A percentile compares a stretch with the other conserved stretches of the same genome.
These are phyloP conservation scores for Charaxes varanes DNA, from an alignment of 1,140 invertebrate genomes.

Conservation along the genomic window DNA sequence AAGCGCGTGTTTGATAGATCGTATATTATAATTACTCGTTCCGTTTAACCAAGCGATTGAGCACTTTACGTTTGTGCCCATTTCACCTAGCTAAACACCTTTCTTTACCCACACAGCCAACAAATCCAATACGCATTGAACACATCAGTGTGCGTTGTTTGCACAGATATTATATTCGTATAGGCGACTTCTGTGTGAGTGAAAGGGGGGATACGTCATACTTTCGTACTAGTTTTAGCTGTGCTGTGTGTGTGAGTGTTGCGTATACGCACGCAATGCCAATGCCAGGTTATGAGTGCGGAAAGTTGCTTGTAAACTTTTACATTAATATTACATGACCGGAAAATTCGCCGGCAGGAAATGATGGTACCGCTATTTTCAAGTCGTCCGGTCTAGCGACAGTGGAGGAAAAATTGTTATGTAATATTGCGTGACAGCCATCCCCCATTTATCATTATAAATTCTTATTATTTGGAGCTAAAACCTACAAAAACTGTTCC, in stretches of 20 bases:
- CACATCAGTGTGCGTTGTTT: slow-evolving; percentile 20
- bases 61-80: slow-evolving; percentile 50
- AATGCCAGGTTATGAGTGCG: slow-evolving; percentile 60
- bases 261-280: slow-evolving; percentile 69
- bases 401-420: slow-evolving; percentile 7
- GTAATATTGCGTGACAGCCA: slow-evolving; percentile 7
- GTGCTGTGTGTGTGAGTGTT: slow-evolving; percentile 43
- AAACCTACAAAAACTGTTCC: no score
- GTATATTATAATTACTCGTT: slow-evolving; percentile 23
- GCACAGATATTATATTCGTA: slow-evolving; percentile 16
- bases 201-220: slow-evolving; percentile 30
- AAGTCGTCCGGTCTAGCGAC: slow-evolving; percentile 11
- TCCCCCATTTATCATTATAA: no score
- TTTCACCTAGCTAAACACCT: slow-evolving; percentile 67
- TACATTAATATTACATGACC: slow-evolving; percentile 60
- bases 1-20: slow-evolving; percentile 9
- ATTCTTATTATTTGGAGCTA: no score
- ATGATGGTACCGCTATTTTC: slow-evolving; percentile 26
- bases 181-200: slow-evolving; percentile 26
- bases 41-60: slow-evolving; percentile 40
- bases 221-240: slow-evolving; percentile 21
- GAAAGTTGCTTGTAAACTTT: slow-evolving; percentile 49
- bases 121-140: slow-evolving; percentile 3
- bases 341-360: slow-evolving; percentile 58
- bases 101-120: slow-evolving; percentile 61